Percentiles rank a stretch among this genome's conserved stretches.
phyloP scores from a whole-genome alignment of 2,797 vertebrate genomes.

The Crax fasciolata region DNA sequence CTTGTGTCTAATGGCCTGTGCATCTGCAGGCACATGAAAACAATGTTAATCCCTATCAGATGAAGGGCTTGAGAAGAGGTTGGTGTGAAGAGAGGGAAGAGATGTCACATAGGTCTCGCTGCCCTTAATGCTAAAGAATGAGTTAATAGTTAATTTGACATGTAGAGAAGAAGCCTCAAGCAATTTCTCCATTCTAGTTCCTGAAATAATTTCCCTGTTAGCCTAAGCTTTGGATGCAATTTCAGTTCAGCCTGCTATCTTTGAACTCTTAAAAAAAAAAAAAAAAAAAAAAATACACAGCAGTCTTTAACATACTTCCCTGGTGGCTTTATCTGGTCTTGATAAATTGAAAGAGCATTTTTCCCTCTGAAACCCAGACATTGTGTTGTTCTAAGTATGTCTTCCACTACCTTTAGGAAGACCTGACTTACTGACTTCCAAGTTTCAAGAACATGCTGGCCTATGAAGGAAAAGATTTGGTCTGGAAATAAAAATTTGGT shows the following conservation, averaged over 20 bases:
- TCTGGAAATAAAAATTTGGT: neutral
- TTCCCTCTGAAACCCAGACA: neutral
- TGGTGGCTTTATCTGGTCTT: neutral
- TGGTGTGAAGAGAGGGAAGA: neutral
- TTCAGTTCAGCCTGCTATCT: neutral
- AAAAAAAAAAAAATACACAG: neutral
- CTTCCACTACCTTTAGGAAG: neutral
- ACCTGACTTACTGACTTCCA: neutral
- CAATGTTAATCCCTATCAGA: neutral
- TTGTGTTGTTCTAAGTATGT: neutral
- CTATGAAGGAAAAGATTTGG: neutral
- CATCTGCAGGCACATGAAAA: neutral
- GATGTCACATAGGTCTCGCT: neutral
- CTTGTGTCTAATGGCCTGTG: neutral
- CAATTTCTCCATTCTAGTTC: neutral
- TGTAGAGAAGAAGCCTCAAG: neutral
- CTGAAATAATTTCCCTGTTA: neutral
- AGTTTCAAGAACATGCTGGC: neutral
- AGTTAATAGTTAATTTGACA: neutral
- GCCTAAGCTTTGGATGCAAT: neutral
- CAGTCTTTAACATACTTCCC: neutral
- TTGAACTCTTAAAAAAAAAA: neutral
- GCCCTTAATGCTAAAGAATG: neutral
- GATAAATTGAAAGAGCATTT: neutral
- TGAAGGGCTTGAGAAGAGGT: neutral